Percentiles rank a stretch among this genome's conserved stretches.
phyloP scores from a whole-genome alignment of 2,888 invertebrate genomes.

The Dendrolimus pini region DNA sequence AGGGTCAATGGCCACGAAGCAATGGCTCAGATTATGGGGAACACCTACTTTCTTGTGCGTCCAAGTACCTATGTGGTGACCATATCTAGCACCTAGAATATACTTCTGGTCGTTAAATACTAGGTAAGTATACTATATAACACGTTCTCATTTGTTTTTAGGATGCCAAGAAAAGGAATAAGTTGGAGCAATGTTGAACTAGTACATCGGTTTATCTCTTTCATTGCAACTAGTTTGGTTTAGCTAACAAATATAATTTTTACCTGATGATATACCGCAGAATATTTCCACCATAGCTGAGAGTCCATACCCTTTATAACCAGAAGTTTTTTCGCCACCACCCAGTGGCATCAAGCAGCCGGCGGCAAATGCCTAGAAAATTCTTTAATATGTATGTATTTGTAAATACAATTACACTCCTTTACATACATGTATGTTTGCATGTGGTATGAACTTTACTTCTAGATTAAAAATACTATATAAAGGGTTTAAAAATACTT shows the following conservation, averaged over 20 bases:
- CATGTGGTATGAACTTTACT: no score
- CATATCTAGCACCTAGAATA: constrained; percentile 77
- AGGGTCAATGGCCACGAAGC: constrained; percentile 92
- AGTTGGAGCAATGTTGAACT: no score
- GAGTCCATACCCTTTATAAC: constrained; percentile 94
- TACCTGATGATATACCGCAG: constrained; percentile 86
- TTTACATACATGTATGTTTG: background rate
- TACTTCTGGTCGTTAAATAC: no score
- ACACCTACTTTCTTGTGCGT: constrained; percentile 74
- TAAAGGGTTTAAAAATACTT: no score
- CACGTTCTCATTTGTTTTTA: no score
- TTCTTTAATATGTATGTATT: background rate
- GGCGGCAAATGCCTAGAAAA: constrained; percentile 72
- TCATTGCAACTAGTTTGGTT: no score
- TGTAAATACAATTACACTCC: background rate
- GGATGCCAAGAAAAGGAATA: no score
- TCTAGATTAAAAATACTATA: no score
- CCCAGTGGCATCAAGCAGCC: constrained; percentile 83
- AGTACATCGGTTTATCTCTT: no score
- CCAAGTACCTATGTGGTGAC: constrained; percentile 89
- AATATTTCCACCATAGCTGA: constrained; percentile 91
- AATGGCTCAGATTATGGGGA: constrained; percentile 90
- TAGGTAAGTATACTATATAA: no score
- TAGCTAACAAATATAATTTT: background rate
- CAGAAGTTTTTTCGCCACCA: constrained; percentile 82